phyloP scores from a whole-genome alignment of 2,113 vertebrate species.

The Sciurus niger region DNA sequence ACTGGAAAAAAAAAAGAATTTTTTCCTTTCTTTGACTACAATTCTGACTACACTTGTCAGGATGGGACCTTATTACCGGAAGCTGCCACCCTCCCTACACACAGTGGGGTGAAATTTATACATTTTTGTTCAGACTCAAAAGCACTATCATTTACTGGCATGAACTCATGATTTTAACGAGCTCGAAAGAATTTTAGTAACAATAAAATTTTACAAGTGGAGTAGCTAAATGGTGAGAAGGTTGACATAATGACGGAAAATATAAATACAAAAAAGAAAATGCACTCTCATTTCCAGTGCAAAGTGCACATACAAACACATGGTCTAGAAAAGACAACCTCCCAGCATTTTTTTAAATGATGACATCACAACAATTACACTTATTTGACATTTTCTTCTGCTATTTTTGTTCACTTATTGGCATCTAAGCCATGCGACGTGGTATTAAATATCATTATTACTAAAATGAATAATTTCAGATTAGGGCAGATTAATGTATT shows the following conservation, averaged over 20 bases:
- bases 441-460: background rate
- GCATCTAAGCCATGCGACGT: background rate
- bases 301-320: background rate
- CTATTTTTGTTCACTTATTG: slow-evolving; percentile 5
- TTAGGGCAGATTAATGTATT: background rate
- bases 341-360: background rate
- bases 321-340: background rate
- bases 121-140: slow-evolving; percentile 40
- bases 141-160: background rate
- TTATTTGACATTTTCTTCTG: background rate
- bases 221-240: slow-evolving; percentile 2
- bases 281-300: background rate
- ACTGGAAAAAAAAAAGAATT: background rate
- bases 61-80: background rate
- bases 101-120: background rate
- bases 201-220: background rate
- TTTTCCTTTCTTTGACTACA: background rate
- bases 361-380: background rate
- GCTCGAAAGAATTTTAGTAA: background rate
- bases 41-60: background rate
- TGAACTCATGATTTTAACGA: slow-evolving; percentile 36
- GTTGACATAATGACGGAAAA: slow-evolving; percentile 2
- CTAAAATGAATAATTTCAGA: slow-evolving; percentile 22
- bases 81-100: background rate
- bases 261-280: background rate